Base-by-base conservation (phyloP, 1,140 invertebrate genomes). In the Asbolus verrucosus region DNA sequence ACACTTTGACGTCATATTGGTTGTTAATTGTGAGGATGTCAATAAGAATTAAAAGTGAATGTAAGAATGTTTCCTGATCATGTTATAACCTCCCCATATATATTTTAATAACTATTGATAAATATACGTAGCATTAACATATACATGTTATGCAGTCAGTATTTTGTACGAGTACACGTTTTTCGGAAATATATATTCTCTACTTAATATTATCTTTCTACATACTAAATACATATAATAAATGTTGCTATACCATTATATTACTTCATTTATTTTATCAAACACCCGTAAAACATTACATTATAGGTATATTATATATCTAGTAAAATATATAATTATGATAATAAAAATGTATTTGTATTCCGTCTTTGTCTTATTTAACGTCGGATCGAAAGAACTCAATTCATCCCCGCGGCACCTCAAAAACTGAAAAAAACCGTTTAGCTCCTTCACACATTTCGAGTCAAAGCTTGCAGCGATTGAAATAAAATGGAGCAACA, bases 271-370 rank as follows among this genome's bases (percentile, higher is more conserved):
- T 80, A 80, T 81, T 80, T 80, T 80, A 80, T 80, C 79, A 81
- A 77, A 80, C 78, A 80, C 77, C 74, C 70, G 74, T 80, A 77
- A 79, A 77, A 80, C 74, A 36, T 78, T 79, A 78, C 73, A 78
- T 72, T 75, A 77, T 79, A 80, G 76, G 76, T 75, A 79, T 81
- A 79, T 80, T 80, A 81, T 80, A 78, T 78, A 80, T 79, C 78
- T 80, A 79, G 78, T 77, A 74, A 80, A 81, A 79, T 78, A 78
- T 81, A 80, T 79, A 78, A 80, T 79, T 79, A 79, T 77, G 76
- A 80, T 79, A 81, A 80, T 80, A 80, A 81, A 73, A 80, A 77
- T 79, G 79, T 80, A 81, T 81, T 81, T 81, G 79, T 81, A 81
- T 79, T 80, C 79, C 73, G 77, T n/a, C 31, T 46, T 70, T 69